A percentile compares a stretch with the other conserved stretches of the same genome.
phyloP scores from a whole-genome alignment of 2,113 vertebrate genomes.

The Stigmatopora nigra region DNA sequence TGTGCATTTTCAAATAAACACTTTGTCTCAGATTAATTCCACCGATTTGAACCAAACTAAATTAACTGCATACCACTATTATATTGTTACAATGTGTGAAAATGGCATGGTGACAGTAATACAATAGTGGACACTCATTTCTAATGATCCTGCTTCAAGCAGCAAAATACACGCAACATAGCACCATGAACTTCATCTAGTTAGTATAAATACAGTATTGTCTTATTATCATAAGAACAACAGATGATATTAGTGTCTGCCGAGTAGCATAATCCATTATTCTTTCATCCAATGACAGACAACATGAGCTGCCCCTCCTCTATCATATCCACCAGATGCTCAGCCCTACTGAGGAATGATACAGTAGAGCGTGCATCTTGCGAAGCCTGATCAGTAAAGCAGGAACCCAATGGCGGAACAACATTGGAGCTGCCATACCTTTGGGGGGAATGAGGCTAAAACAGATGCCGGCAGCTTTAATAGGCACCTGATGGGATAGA shows the following conservation, averaged over 20 bases:
- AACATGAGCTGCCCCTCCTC: slow-evolving; percentile 53
- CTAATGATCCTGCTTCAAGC: neutral
- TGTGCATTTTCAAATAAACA: neutral
- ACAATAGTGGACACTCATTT: neutral
- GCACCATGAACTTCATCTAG: neutral
- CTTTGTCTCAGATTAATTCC: neutral
- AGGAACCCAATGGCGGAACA: slow-evolving; percentile 14
- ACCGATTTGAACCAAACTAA: neutral
- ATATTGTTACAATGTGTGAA: neutral
- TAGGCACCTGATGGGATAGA: slow-evolving; percentile 17
- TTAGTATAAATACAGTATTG: neutral
- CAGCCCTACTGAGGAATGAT: slow-evolving; percentile 45
- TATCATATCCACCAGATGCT: slow-evolving; percentile 61
- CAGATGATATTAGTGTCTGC: neutral
- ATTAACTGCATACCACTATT: neutral
- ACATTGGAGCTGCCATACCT: neutral
- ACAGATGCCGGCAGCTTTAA: slow-evolving; percentile 5
- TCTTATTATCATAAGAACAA: neutral
- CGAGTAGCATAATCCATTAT: neutral
- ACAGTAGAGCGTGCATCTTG: slow-evolving; percentile 25
- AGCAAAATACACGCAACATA: neutral
- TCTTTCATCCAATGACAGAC: slow-evolving; percentile 25
- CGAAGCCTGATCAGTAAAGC: slow-evolving; percentile 31
- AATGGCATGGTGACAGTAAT: neutral
- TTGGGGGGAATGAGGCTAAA: slow-evolving; percentile 4